phyloP scores from a whole-genome alignment of 2,113 vertebrate genomes.

The Scophthalmus maximus region DNA sequence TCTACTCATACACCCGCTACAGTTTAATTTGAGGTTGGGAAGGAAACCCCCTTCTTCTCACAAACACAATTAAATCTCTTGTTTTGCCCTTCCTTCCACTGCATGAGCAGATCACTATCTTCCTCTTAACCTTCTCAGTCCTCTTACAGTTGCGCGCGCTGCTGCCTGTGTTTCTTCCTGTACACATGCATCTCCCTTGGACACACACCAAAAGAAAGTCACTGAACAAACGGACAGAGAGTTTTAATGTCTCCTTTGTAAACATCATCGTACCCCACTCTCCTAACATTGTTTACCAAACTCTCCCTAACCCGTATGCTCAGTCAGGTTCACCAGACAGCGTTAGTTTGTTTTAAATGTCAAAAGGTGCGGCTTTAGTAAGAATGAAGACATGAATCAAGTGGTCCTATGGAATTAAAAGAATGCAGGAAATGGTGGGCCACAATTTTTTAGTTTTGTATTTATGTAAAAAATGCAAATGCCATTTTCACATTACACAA shows the following conservation, averaged over 20 bases:
- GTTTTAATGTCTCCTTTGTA: constrained; percentile 9
- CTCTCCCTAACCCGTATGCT: constrained; percentile 1
- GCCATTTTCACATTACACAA: background rate
- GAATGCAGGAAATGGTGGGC: constrained; percentile 60
- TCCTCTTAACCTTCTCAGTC: constrained; percentile 19
- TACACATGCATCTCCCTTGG: background rate
- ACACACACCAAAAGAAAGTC: constrained; percentile 18
- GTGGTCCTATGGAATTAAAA: constrained; percentile 28
- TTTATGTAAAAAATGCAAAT: background rate
- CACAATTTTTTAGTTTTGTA: constrained; percentile 15
- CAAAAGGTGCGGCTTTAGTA: constrained; percentile 18
- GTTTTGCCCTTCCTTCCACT: constrained; percentile 15
- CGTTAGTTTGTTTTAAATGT: constrained; percentile 7
- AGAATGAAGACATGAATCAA: constrained; percentile 13
- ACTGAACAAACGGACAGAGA: constrained; percentile 22
- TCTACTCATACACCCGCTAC: too few relatives aligned
- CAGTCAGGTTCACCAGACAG: constrained; percentile 1
- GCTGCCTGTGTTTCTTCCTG: constrained; percentile 8
- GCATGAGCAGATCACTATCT: constrained; percentile 12
- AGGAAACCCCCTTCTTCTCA: constrained; percentile 31
- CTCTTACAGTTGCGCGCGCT: background rate
- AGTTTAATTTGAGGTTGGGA: background rate
- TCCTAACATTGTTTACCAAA: background rate
- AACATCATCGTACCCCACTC: background rate
- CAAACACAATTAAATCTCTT: constrained; percentile 1